Evolutionary conservation across 2,797 vertebrate species (phyloP).

Genomic region (Holocentrus rufus): DNA sequence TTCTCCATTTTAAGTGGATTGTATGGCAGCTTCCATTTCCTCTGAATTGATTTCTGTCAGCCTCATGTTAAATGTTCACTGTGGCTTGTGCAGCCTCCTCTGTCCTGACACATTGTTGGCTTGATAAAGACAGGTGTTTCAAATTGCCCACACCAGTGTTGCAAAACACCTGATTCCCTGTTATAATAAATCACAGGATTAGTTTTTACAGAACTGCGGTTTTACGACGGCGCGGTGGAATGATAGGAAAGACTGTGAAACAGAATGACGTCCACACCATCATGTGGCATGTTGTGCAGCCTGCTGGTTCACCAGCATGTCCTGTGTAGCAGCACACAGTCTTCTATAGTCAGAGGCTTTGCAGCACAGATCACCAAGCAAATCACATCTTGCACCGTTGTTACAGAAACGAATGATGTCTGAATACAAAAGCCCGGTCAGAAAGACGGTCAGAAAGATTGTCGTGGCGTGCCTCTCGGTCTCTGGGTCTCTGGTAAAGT

Average conservation of each 20-base stretch:
- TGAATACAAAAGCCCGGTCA: no score
- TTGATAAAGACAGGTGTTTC: background rate
- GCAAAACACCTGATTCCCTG: conserved; percentile 10
- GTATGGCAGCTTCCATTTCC: conserved; percentile 11
- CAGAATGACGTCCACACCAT: no score
- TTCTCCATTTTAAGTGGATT: conserved; percentile 20
- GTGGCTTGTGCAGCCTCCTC: background rate
- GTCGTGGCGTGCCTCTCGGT: no score
- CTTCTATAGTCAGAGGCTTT: no score
- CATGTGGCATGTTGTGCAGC: no score
- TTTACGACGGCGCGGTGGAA: background rate
- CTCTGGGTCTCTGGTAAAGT: no score
- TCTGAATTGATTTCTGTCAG: conserved; percentile 39
- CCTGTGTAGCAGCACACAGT: no score
- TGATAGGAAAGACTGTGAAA: background rate
- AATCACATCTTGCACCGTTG: no score
- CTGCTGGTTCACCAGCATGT: no score
- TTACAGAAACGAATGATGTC: no score
- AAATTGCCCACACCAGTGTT: background rate
- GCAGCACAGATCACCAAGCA: no score
- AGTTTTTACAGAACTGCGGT: conserved; percentile 7
- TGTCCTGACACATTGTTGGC: background rate
- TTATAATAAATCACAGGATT: conserved; percentile 48
- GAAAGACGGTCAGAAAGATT: no score
- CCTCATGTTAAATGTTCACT: background rate